These are phyloP conservation scores for Takifugu bimaculatus DNA, from an alignment of 2,113 vertebrate species.

Conservation along the genomic window DNA sequence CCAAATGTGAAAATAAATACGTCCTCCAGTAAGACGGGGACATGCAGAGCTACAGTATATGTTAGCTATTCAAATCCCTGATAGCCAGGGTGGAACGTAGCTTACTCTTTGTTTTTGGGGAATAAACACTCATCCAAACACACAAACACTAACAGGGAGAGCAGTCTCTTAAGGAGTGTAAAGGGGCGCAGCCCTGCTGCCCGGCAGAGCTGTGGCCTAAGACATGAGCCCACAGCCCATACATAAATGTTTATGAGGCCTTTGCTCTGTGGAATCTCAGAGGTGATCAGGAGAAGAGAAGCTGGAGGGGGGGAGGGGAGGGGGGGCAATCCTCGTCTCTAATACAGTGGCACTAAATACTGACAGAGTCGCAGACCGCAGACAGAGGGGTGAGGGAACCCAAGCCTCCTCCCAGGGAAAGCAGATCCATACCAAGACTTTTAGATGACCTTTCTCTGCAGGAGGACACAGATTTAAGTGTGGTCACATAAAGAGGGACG, in stretches of 20 bases:
- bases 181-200: slow-evolving; percentile 56
- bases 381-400: slow-evolving; percentile 38
- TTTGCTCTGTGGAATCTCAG: slow-evolving; percentile 63
- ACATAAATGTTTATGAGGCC: slow-evolving; percentile 78
- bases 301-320: slow-evolving; percentile 51
- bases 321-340: slow-evolving; percentile 61
- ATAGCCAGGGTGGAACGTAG: slow-evolving; percentile 25
- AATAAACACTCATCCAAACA: slow-evolving; percentile 22
- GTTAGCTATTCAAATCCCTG: slow-evolving; percentile 35
- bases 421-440: slow-evolving; percentile 50
- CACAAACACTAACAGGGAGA: slow-evolving; percentile 27
- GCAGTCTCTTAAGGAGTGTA: slow-evolving; percentile 73
- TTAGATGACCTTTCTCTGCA: slow-evolving; percentile 41
- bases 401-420: slow-evolving; percentile 53
- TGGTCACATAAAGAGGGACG: neutral
- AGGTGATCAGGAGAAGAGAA: slow-evolving; percentile 72
- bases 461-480: slow-evolving; percentile 28
- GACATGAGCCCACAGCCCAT: slow-evolving; percentile 59
- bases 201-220: slow-evolving; percentile 55
- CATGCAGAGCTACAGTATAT: slow-evolving; percentile 24
- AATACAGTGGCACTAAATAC: slow-evolving; percentile 71
- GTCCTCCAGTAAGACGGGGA: slow-evolving; percentile 33
- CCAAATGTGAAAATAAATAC: slow-evolving; percentile 55
- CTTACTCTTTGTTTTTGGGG: slow-evolving; percentile 41
- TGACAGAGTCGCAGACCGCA: slow-evolving; percentile 44